A percentile compares a stretch with the other conserved stretches of the same genome.
Conservation (phyloP, 1,140 invertebrate species). For the Drosophila obscura region DNA sequence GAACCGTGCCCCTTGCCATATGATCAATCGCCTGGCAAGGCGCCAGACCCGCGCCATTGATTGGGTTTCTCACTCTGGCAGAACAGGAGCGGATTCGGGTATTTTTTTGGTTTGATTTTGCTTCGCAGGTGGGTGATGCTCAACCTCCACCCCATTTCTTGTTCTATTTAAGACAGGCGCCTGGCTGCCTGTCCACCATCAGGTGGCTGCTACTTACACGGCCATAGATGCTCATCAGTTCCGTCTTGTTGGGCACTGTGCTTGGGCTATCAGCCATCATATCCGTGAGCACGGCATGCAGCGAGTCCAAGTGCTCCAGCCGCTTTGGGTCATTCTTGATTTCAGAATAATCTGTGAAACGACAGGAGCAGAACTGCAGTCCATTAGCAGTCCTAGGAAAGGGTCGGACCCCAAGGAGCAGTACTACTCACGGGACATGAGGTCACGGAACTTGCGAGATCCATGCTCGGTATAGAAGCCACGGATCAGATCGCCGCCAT, state of each 20-base stretch:
- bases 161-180: not conserved
- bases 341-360: constrained; percentile 88
- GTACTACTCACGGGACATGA: constrained; percentile 91
- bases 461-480: constrained; percentile 88
- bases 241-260: constrained; percentile 89
- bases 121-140: not conserved
- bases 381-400: not conserved
- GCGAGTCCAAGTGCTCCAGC: constrained; percentile 90
- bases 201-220: constrained; percentile 85
- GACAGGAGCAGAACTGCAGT: no score
- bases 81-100: constrained; percentile 23
- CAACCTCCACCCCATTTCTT: not conserved
- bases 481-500: constrained; percentile 87
- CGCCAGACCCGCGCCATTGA: constrained; percentile 24
- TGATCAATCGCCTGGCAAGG: constrained; percentile 31
- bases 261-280: constrained; percentile 86
- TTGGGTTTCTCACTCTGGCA: constrained; percentile 17
- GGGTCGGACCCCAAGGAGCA: not conserved
- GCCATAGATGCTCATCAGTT: constrained; percentile 92
- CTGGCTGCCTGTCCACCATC: not conserved
- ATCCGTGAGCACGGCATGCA: constrained; percentile 88
- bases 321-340: constrained; percentile 89
- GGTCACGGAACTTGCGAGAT: constrained; percentile 90
- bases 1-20: constrained; percentile 9
- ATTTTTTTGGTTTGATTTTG: not conserved